Evolutionary conservation across 92 coral and sea anemone genomes (phyloP), one percentile per base, ranked within the genome.

Genomic region (Anthopleura xanthogrammica): DNA sequence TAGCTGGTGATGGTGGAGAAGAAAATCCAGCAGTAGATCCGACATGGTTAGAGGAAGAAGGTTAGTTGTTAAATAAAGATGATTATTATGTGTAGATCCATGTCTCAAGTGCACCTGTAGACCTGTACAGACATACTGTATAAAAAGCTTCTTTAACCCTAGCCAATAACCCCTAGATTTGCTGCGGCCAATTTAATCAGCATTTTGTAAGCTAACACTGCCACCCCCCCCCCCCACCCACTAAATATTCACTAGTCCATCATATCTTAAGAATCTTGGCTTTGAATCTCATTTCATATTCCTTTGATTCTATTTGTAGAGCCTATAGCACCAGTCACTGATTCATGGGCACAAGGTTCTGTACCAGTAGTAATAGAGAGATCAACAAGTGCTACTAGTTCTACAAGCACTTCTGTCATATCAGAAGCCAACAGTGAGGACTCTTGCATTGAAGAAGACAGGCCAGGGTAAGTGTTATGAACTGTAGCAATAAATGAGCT

Each of bases 341-440:
- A 95, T 58, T 95, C 98, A 0, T 95, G 98, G 98, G 95, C 98
- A 48, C 98, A 95, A 75, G 98, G 98, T 17, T 95, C 98, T 16
- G 98, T 95, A 7, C 98, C 98, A 14, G 92, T 95, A 19, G 64
- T 83, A 52, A 55, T 87, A 48, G 81, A 78, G 17, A 79, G 93
- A 54, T 86, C 93, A 42, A 80, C 94, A 7, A 80, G 46, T 12
- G 88, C 97, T 20, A 87, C 89, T 23, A 73, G 80, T 29, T 87
- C 97, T 22, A 60, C 87, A 23, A 16, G 16, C 23, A 76, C 93
- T 12, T 87, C 97, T 66, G 88, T 87, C 43, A 81, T 76, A 48
- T 93, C 95, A 42, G 87, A 80, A 42, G 76, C 73, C 14, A 89
- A 89, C 40, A 89, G 93, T 79, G 95, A 91, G 82, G 78, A 83